Evolutionary conservation across 2,888 invertebrate species (phyloP), one percentile per base, ranked within the genome.

Genomic region (Syrista parreyssii): DNA sequence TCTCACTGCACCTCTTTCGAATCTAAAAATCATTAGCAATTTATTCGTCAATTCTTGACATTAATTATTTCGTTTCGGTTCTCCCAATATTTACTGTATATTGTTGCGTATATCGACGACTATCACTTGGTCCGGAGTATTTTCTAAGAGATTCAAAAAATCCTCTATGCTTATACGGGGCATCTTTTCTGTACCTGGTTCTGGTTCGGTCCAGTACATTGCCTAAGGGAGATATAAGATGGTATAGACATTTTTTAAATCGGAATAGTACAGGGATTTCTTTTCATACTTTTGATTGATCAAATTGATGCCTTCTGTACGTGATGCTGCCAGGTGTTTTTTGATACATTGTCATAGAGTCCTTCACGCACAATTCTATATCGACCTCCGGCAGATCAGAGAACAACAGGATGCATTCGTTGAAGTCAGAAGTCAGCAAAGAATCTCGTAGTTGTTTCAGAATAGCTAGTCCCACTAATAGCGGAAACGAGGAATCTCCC

Each of bases 341-440:
- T 81, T 95, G 94, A 89, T 96, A 98, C 93, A 98, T 96, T 82
- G 95, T 94, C 84, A 96, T 96, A 0, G 98, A 98, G 90, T 97
- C 96, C 88, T 94, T 94, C 0, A 98, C 98, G 92, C 98, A 98
- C 84, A 95, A 94, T 88, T 98, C 98, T 87, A 99, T 98, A 86
- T 98, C 98, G 79, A 99, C 97, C 92, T 98, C 98, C 75, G 99
- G 99, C 88, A 99, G 94, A 92, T 99, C 99, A n/a, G 99, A 99
- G 92, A 99, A 99, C 33, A 99, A 93, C 68, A 99, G 92, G 85
- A 99, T 99, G 89, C 99, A 99, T 90, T 99, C 99, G 91, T 99
- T 99, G 92, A 99, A 99, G 12, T 98, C 98, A 0, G 97, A 98
- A 11, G 94, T 94, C 4, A 99, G 93, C 11, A 99, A 92, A 0